Base-by-base conservation (phyloP, 2,888 invertebrate genomes). In the Lysandra coridon region DNA sequence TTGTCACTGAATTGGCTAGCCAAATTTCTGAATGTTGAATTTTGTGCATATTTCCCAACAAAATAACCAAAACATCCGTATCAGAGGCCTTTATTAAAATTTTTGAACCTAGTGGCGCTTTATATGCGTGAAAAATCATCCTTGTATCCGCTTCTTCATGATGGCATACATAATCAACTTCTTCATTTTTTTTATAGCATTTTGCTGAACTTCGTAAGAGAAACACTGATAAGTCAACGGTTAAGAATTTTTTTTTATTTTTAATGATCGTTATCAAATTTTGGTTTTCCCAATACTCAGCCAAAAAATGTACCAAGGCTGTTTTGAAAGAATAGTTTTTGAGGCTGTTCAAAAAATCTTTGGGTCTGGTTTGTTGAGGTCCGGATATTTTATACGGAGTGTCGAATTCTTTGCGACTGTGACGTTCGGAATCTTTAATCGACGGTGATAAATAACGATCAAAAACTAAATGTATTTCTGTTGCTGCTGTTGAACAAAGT, bases 161-260 rank as follows among this genome's bases (percentile, higher is more conserved):
- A 73, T 78, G 49, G 80, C 83, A 84, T 81, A 77, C 79, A 78
- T 81, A 84, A 80, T 83, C 17, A 57, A 49, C 78, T 82, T 83
- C 82, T 82, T 83, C 57, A 78, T 79, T 80, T 80, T 49, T 49
- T 76, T 82, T n/a, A 49, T 33, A 14, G 33, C 1, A 74, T 82
- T 82, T 80, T 80, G 30, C 14, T 78, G 62, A 74, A 53, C 73
- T 79, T 80, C 76, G 75, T 80, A 81, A 57, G 80, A 81, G 57
- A 78, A 82, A 14, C 82, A 81, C 3, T 75, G 79, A 78, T 82
- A 23, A 5, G 78, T 77, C 44, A n/a, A 57, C 57, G 1, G 17
- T 81, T 80, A 79, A 80, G 30, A 30, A 76, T 77, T 1, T 6
- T 64, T 78, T 80, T 78, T 80, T 74, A 49, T 80, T 76, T 80